Evolutionary conservation across 1,140 invertebrate genomes (phyloP), one percentile per base, ranked within the genome.

Genomic region (Drosophila ironensis): DNA sequence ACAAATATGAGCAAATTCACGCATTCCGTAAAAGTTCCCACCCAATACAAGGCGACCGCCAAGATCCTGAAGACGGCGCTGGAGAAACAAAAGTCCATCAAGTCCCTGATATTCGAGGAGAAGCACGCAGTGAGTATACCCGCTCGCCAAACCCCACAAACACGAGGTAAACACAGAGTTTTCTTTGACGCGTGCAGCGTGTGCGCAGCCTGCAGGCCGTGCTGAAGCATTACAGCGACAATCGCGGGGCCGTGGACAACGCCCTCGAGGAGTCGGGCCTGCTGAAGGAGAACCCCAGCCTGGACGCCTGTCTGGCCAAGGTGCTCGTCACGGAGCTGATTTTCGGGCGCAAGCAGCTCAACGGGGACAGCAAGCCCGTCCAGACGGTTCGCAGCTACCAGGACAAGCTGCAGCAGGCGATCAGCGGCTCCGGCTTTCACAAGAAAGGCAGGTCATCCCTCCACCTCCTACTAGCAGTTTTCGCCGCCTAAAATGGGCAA

Each of bases 261-360:
- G 90, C 97, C 30, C 91, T 97, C 28, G 90, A 92, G 64, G 37
- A 92, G 59, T 93, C 92, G 46, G 86, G 92, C 81, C 90, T 95
- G 52, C 90, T 96, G 25, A 89, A 92, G 54, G 94, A 94, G 53
- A 94, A 95, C 86, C 89, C 92, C 14, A 91, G 92, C 41, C 91
- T 96, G 61, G 92, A 96, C 82, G 91, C 92, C 1, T 93, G 93
- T 91, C 88, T 97, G 41, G 93, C 94, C 1, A 93, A 92, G 90
- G 91, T 97, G 72, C 91, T 97, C 4, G 93, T 97, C 57, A 94
- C 95, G 30, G 96, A 97, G 90, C 90, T 97, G 17, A 88, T 97
- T n/a, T 96, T 95, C 92, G 95, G 95, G 33, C 95, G 95, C 90
- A 92, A 92, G 88, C 53, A 80, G n/a, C 90, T 97, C 8, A 91